Conservation (phyloP, 2,797 vertebrate species). For the Anomalospiza imberbis region DNA sequence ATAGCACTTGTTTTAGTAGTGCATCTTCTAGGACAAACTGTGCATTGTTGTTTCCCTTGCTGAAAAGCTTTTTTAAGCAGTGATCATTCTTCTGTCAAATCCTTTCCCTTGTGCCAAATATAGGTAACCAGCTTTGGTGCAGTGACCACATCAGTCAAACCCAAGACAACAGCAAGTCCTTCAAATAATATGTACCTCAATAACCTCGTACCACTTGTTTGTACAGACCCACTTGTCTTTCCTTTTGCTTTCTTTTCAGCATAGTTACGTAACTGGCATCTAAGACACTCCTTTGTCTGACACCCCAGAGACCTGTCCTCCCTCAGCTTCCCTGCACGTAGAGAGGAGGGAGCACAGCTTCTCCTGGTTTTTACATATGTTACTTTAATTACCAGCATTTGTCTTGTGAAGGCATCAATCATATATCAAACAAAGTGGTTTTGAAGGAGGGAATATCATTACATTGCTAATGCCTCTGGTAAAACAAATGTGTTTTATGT, state of each 20-base stretch:
- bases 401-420: not conserved
- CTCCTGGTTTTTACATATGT: fast-evolving
- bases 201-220: not conserved
- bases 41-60: not conserved
- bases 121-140: not conserved
- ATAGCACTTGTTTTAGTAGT: not conserved
- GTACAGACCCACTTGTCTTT: not conserved
- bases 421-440: not conserved
- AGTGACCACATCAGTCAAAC: not conserved
- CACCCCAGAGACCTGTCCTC: not conserved
- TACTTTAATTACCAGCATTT: not conserved
- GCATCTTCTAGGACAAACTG: not conserved
- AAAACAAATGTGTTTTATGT: not conserved
- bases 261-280: not conserved
- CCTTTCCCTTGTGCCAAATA: not conserved
- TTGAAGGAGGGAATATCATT: not conserved
- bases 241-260: not conserved
- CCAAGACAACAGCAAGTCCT: not conserved
- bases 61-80: not conserved
- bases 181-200: not conserved
- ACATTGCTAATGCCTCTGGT: not conserved
- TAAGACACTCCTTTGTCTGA: not conserved
- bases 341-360: not conserved
- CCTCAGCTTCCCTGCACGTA: not conserved
- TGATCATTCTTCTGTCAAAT: not conserved